Base-by-base conservation (phyloP, 1,140 invertebrate genomes). In the Holcopasites calliopsidis region DNA sequence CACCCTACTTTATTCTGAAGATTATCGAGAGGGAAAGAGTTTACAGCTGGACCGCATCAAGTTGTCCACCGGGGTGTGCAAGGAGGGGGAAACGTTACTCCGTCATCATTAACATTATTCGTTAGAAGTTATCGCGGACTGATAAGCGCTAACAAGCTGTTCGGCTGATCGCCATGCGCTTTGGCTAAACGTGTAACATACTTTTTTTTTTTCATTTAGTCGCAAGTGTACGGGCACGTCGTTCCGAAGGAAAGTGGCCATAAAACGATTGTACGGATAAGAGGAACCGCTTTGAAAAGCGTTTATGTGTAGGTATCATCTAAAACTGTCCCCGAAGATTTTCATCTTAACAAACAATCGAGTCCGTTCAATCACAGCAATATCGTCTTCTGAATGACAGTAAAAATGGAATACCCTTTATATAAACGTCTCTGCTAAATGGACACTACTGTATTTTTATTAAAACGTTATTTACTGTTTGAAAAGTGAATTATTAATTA, bases 81-180 rank as follows among this genome's bases (percentile, higher is more conserved):
- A n/a, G n/a, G n/a, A n/a, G n/a, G n/a, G n/a, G 60, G 64, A 50
- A 65, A 66, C 61, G 31, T 73, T 54, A 64, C 10, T 58, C 50
- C 60, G 38, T 10, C 42, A 64, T 82, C 74, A 68, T 66, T 52
- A 52, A 21, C 35, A 31, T 60, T 64, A 75, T 74, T 50, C 60
- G 81, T 79, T 61, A 71, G n/a, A 28, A 75, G 75, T 78, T 79
- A 79, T 82, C 80, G 44, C 21, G 52, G 26, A 40, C 65, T 47
- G 81, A 79, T 79, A 79, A 55, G 33, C 18, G 18, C 77, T 70
- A 82, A 82, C 76, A 76, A 83, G 80, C 61, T 31, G 33, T 60
- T 68, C 50, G 21, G 28, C 38, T 21, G 55, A 77, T 65, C 77
- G 73, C 42, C 23, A 38, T 18, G n/a, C 38, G 31, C 26, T 49